Conservation (phyloP, 1,140 invertebrate genomes). For the Diploscapter pachys region DNA sequence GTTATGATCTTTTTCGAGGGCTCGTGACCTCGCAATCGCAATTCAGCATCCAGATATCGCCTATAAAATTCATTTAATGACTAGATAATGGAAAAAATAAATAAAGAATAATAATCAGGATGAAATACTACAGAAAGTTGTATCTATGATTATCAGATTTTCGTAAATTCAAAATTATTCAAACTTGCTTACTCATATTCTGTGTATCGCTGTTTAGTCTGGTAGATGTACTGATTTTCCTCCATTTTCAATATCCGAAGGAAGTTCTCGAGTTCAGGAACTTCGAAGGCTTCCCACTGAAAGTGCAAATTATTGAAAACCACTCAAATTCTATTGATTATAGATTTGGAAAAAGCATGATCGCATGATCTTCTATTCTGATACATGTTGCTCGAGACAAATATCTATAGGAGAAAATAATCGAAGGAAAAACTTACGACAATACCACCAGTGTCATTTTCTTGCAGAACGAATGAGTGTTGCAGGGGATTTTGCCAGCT, state of each 20-base stretch:
- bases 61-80: slow-evolving; percentile 7
- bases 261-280: slow-evolving; percentile 68
- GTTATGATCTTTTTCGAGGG: not conserved
- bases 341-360: too few species aligned
- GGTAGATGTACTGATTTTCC: slow-evolving; percentile 65
- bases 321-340: too few species aligned
- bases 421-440: slow-evolving; percentile 59
- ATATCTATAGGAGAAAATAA: not conserved
- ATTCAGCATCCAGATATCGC: slow-evolving; percentile 25
- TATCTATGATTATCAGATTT: not conserved
- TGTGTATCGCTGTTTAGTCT: slow-evolving; percentile 65
- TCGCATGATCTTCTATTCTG: too few species aligned
- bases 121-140: not conserved
- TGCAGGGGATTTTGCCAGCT: slow-evolving; percentile 61
- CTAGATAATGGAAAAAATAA: not conserved
- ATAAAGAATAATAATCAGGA: not conserved
- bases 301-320: slow-evolving; percentile 41
- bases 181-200: slow-evolving; percentile 47
- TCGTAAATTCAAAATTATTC: not conserved
- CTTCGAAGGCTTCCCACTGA: slow-evolving; percentile 68
- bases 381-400: not conserved
- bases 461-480: slow-evolving; percentile 65
- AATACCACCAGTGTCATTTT: slow-evolving; percentile 69
- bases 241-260: slow-evolving; percentile 66
- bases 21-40: slow-evolving; percentile 21